A percentile compares a stretch with the other conserved stretches of the same genome.
Conservation (phyloP, 2,888 invertebrate genomes). For the Trissoscelio sp. region DNA sequence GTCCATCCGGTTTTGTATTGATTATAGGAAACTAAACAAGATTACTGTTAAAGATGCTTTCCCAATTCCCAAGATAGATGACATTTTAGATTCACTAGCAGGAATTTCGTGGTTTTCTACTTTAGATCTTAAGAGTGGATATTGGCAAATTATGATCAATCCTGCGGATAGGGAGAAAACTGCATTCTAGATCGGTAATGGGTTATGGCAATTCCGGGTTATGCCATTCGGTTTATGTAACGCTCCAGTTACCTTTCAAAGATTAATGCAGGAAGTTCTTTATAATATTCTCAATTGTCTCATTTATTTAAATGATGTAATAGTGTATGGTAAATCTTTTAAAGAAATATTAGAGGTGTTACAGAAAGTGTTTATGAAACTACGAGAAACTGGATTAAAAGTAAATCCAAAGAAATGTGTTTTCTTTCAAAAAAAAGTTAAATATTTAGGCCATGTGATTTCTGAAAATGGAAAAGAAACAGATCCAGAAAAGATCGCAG, state of each 20-base stretch:
- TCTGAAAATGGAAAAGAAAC: neutral
- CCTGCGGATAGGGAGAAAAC: slow-evolving; percentile 46
- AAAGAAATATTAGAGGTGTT: slow-evolving; percentile 52
- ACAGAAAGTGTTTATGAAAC: neutral
- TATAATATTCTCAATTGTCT: slow-evolving; percentile 64
- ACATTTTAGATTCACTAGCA: slow-evolving; percentile 76
- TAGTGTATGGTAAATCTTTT: slow-evolving; percentile 63
- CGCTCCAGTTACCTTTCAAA: slow-evolving; percentile 65
- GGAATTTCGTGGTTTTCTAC: slow-evolving; percentile 41
- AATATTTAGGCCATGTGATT: slow-evolving; percentile 5
- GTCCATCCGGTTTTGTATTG: slow-evolving; percentile 1
- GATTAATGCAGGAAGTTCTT: slow-evolving; percentile 67
- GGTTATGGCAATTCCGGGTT: slow-evolving; percentile 57
- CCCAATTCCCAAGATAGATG: slow-evolving; percentile 43
- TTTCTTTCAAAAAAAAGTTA: slow-evolving; percentile 44
- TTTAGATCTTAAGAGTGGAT: slow-evolving; percentile 10
- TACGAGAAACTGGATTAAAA: slow-evolving; percentile 8
- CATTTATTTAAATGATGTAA: slow-evolving; percentile 69
- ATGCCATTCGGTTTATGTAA: slow-evolving; percentile 72
- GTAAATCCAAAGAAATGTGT: slow-evolving; percentile 56
- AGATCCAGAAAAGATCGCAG: neutral
- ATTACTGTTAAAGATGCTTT: slow-evolving; percentile 5
- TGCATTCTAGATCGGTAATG: slow-evolving; percentile 56
- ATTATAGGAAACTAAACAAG: slow-evolving; percentile 22
- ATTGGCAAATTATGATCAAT: slow-evolving; percentile 22